A percentile compares a stretch with the other conserved stretches of the same genome.
Conservation (phyloP, 30 jellyfish, hydroid and myxozoan species). For the Pelagia noctiluca region DNA sequence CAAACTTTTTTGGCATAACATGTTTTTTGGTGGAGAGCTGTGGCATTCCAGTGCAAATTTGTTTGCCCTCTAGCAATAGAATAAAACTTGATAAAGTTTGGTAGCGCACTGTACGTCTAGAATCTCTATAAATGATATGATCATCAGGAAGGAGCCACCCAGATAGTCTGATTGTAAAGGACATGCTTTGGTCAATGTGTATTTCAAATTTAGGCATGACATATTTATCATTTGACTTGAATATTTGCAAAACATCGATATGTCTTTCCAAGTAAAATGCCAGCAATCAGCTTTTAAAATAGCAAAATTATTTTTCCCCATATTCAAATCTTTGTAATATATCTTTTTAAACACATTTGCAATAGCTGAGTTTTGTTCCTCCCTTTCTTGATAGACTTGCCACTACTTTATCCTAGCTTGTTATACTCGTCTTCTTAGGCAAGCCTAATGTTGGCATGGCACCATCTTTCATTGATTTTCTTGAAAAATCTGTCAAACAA, state of each 20-base stretch:
- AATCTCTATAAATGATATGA: constrained; percentile 16
- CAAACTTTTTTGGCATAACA: background rate
- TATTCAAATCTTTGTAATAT: background rate
- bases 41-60: constrained; percentile 34
- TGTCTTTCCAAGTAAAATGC: background rate
- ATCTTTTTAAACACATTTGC: background rate
- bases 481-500: constrained; percentile 11
- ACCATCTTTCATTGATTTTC: constrained; percentile 19
- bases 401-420: background rate
- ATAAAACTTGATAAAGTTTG: constrained; percentile 16
- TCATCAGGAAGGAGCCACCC: constrained; percentile 54
- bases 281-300: constrained; percentile 6
- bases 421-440: background rate
- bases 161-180: constrained; percentile 42
- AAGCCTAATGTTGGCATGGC: constrained; percentile 20
- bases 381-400: constrained; percentile 9
- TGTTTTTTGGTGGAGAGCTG: background rate
- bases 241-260: background rate
- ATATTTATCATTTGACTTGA: background rate
- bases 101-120: constrained; percentile 15
- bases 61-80: background rate
- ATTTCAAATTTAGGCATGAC: constrained; percentile 26
- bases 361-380: background rate
- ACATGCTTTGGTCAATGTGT: constrained; percentile 22
- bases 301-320: background rate